phyloP scores from a whole-genome alignment of 1,140 invertebrate species.

The Berghia stephanieae region DNA sequence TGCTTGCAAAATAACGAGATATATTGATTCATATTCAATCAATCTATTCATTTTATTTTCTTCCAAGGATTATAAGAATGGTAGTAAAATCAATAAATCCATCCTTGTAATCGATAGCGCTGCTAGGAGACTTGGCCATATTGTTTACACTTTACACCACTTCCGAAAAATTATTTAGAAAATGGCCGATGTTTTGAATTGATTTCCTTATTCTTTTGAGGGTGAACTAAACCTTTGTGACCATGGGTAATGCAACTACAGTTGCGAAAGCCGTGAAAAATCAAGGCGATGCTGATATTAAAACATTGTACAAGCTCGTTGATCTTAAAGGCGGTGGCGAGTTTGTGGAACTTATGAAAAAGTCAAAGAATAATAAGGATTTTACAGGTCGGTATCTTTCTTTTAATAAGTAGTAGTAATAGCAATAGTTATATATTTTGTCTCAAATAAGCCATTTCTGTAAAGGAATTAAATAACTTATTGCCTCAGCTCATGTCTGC shows the following conservation, averaged over 20 bases:
- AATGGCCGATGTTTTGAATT: background rate
- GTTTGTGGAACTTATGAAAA: conserved; percentile 92
- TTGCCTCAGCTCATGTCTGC: too few species aligned
- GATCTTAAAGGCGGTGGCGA: conserved; percentile 80
- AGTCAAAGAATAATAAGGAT: conserved; percentile 70
- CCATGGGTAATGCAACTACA: conserved; percentile 57
- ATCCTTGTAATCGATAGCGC: background rate
- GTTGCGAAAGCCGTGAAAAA: conserved; percentile 59
- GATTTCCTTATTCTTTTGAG: background rate
- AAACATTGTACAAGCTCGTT: conserved; percentile 60
- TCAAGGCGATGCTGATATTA: conserved; percentile 52
- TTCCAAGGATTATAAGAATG: too few species aligned
- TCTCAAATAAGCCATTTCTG: too few species aligned
- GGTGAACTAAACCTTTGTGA: background rate
- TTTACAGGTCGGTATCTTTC: too few species aligned
- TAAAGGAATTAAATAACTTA: too few species aligned
- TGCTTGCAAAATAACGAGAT: too few species aligned
- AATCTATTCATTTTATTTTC: too few species aligned
- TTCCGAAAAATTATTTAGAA: background rate
- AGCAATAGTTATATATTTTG: too few species aligned
- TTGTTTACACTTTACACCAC: conserved; percentile 28
- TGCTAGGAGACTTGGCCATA: conserved; percentile 10
- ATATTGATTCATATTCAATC: too few species aligned
- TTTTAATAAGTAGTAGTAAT: too few species aligned
- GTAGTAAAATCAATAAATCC: too few species aligned